phyloP scores from a whole-genome alignment of 2,888 invertebrate species.

The Keiferia lycopersicella region DNA sequence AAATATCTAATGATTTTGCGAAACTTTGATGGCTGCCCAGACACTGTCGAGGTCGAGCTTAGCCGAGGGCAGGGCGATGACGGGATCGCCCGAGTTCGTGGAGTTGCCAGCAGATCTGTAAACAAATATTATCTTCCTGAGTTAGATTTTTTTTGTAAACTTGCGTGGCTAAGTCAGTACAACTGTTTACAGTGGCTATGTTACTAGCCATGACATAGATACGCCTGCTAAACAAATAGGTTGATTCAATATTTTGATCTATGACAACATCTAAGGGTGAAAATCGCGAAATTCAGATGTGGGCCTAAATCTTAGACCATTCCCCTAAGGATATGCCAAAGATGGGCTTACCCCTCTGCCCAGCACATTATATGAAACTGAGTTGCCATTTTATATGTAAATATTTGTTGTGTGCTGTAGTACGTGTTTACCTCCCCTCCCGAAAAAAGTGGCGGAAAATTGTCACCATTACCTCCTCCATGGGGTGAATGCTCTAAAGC shows the following conservation, averaged over 20 bases:
- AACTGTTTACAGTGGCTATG: not conserved
- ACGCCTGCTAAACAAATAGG: not conserved
- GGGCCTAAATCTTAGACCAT: too few species aligned
- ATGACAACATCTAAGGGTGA: not conserved
- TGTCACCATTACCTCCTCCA: too few species aligned
- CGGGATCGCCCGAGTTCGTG: constrained; percentile 60
- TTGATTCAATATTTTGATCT: not conserved
- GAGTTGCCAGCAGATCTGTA: constrained; percentile 68
- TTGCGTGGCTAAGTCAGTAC: not conserved
- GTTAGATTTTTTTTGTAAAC: not conserved
- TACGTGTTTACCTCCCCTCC: too few species aligned
- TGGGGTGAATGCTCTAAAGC: too few species aligned
- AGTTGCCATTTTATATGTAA: too few species aligned
- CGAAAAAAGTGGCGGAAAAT: too few species aligned
- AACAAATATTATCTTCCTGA: not conserved
- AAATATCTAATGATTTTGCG: constrained; percentile 61
- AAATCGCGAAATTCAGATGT: not conserved
- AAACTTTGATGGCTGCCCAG: constrained; percentile 67
- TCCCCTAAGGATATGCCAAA: too few species aligned
- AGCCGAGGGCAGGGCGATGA: constrained; percentile 57
- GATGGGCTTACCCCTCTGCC: too few species aligned
- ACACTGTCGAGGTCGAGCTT: constrained; percentile 69
- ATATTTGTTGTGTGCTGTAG: too few species aligned
- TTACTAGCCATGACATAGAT: constrained; percentile 3
- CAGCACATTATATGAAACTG: too few species aligned